These are phyloP conservation scores for Todiramphus saurophagus DNA, from an alignment of 2,113 vertebrate species.

Conservation along the genomic window DNA sequence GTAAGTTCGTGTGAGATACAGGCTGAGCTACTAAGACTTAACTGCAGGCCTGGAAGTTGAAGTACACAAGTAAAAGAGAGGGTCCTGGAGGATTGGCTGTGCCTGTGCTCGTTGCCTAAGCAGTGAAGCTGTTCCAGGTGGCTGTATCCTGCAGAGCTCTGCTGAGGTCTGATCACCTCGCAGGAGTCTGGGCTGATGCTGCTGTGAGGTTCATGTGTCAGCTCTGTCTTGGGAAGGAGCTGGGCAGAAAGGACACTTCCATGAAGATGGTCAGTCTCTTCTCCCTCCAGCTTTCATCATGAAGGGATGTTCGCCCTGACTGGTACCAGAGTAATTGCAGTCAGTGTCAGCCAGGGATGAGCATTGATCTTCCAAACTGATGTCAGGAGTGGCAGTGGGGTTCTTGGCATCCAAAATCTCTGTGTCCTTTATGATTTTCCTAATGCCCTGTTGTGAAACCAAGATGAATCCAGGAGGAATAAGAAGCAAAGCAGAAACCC, in stretches of 20 bases:
- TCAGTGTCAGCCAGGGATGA: neutral
- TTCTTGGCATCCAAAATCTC: neutral
- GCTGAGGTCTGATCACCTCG: neutral
- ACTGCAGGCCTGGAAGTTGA: neutral
- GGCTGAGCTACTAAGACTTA: neutral
- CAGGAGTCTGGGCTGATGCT: neutral
- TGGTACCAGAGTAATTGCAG: accelerated
- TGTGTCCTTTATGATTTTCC: accelerated
- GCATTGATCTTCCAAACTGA: accelerated
- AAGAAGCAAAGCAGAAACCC: neutral
- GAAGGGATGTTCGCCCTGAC: neutral
- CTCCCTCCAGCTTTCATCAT: neutral
- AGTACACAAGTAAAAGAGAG: neutral
- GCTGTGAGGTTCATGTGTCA: neutral
- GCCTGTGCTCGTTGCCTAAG: neutral
- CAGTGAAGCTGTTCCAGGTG: neutral
- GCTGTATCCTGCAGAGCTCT: neutral
- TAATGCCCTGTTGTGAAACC: neutral
- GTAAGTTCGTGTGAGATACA: neutral
- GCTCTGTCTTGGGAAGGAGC: neutral
- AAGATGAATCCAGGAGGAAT: neutral
- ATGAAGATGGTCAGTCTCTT: neutral
- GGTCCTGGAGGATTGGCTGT: neutral
- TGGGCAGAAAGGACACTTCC: neutral
- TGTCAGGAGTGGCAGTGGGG: neutral